These are phyloP conservation scores for Myotis davidii DNA, from an alignment of 2,113 vertebrate genomes.

Conservation along the genomic window DNA sequence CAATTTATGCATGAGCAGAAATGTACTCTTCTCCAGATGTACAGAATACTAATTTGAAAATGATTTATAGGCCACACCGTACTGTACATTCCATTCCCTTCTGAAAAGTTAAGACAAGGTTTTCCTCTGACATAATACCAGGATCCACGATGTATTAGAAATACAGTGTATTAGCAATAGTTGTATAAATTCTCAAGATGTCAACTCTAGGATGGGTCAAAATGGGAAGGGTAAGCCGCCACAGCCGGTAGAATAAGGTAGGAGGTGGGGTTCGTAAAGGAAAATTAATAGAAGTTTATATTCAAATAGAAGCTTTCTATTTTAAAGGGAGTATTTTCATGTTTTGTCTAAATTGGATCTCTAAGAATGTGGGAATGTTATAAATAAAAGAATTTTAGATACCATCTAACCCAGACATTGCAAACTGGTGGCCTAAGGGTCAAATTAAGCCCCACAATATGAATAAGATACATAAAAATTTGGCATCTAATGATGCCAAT, in stretches of 20 bases:
- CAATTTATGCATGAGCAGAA: slow-evolving; percentile 88
- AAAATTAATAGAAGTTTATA: background rate
- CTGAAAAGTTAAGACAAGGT: slow-evolving; percentile 83
- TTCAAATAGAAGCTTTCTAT: background rate
- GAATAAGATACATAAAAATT: background rate
- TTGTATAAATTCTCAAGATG: slow-evolving; percentile 82
- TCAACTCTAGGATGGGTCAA: slow-evolving; percentile 56
- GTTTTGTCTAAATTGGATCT: background rate
- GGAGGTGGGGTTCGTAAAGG: background rate
- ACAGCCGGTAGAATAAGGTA: background rate
- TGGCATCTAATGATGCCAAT: background rate
- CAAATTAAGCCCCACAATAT: background rate
- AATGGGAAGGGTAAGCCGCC: slow-evolving; percentile 67
- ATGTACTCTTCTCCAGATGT: slow-evolving; percentile 86
- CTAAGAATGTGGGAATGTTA: background rate
- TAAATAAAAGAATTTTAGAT: slow-evolving; percentile 31
- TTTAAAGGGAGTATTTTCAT: background rate
- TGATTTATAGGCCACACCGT: slow-evolving; percentile 80
- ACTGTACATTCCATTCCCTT: slow-evolving; percentile 84
- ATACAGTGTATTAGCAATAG: slow-evolving; percentile 72
- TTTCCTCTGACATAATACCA: slow-evolving; percentile 85
- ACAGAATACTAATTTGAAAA: slow-evolving; percentile 89
- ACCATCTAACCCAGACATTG: background rate
- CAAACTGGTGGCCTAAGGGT: background rate
- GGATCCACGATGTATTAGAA: slow-evolving; percentile 83